Percentiles rank a stretch among this genome's conserved stretches.
phyloP scores from a whole-genome alignment of 2,797 vertebrate genomes.

The Sebastes trivittatus region DNA sequence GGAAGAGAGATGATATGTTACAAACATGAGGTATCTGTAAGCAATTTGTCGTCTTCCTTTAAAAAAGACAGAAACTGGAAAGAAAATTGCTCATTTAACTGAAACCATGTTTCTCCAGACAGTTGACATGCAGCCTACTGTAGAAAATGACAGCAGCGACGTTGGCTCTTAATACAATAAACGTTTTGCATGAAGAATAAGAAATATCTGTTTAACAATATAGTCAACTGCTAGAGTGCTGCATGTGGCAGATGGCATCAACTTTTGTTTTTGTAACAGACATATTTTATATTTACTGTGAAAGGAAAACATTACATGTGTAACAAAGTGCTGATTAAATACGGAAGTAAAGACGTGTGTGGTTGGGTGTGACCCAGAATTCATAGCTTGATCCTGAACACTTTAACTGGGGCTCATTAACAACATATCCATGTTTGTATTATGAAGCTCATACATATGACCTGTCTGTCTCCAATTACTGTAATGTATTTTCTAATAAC shows the following conservation, averaged over 20 bases:
- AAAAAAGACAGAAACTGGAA: not conserved
- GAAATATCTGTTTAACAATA: not conserved
- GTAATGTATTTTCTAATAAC: not conserved
- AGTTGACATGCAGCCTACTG: not conserved
- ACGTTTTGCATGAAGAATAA: not conserved
- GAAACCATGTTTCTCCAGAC: not conserved
- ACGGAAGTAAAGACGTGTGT: conserved; percentile 52
- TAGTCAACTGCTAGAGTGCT: not conserved
- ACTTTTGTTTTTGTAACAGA: not conserved
- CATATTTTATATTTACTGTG: not conserved
- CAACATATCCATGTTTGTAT: not conserved
- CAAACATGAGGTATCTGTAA: not conserved
- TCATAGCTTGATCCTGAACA: conserved; percentile 8
- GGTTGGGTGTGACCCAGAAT: conserved; percentile 57
- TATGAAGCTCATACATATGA: not conserved
- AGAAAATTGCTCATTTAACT: not conserved
- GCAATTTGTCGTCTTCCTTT: not conserved
- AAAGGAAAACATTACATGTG: not conserved
- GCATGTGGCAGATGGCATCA: not conserved
- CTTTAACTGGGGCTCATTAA: not conserved
- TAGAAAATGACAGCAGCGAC: not conserved
- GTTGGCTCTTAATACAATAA: not conserved
- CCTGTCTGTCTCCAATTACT: not conserved
- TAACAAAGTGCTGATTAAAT: conserved; percentile 12
- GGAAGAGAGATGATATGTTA: conserved; percentile 16